Conservation (phyloP, 2,797 vertebrate genomes). For the Rhinogobio ventralis region DNA sequence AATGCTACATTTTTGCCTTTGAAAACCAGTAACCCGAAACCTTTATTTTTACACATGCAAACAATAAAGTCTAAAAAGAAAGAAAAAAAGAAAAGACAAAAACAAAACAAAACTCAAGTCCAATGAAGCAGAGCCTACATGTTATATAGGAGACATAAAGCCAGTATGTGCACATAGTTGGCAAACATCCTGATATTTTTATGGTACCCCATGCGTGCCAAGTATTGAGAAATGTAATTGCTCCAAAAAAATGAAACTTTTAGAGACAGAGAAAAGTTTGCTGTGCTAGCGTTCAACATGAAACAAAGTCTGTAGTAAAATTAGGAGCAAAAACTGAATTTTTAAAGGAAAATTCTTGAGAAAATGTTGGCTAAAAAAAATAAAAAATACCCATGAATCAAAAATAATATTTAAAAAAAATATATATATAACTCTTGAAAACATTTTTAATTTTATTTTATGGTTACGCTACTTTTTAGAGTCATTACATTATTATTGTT, state of each 20-base stretch:
- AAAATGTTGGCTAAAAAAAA: background rate
- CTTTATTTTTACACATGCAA: conserved; percentile 66
- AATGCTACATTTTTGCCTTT: conserved; percentile 36
- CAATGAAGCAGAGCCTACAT: conserved; percentile 65
- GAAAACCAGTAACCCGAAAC: conserved; percentile 30
- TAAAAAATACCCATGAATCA: background rate
- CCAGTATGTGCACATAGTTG: conserved; percentile 43
- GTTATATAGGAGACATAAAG: conserved; percentile 52
- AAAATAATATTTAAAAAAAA: too few relatives aligned
- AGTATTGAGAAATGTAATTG: conserved; percentile 71
- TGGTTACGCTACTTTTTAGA: too few relatives aligned
- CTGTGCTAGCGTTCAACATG: conserved; percentile 63
- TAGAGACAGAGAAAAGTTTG: conserved; percentile 48
- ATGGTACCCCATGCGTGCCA: conserved; percentile 66
- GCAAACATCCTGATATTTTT: conserved; percentile 70
- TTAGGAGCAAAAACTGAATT: conserved; percentile 51
- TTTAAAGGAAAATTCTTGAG: background rate
- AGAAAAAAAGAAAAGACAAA: background rate
- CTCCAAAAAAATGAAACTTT: conserved; percentile 58
- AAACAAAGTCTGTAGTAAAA: conserved; percentile 40
- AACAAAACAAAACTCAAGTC: conserved; percentile 43
- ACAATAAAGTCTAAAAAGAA: conserved; percentile 63
- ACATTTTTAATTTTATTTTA: background rate
- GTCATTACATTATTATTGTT: too few relatives aligned
- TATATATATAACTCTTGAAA: too few relatives aligned